Conservation (phyloP, 2,888 invertebrate species). For the Lycaena phlaeas region DNA sequence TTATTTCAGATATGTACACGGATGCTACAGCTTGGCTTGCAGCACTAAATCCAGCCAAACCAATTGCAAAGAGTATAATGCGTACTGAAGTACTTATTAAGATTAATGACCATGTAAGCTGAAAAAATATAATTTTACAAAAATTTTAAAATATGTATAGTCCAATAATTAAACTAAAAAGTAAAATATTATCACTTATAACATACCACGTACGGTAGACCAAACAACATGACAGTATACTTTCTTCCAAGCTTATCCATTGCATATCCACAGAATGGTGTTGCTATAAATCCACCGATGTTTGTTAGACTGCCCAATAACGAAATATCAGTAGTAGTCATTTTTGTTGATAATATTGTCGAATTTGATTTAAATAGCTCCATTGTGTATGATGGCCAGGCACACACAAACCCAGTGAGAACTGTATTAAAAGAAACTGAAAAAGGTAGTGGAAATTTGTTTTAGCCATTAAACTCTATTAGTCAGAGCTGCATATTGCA, state of each 20-base stretch:
- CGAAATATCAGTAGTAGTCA: constrained; percentile 42
- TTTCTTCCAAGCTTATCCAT: constrained; percentile 50
- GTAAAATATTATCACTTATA: no score
- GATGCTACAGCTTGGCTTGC: constrained; percentile 51
- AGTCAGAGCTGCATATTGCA: no score
- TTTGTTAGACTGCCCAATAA: constrained; percentile 52
- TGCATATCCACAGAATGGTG: constrained; percentile 46
- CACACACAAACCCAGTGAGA: constrained; percentile 45
- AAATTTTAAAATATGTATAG: neutral
- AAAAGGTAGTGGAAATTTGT: no score
- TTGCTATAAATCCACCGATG: constrained; percentile 40
- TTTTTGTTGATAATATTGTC: constrained; percentile 40
- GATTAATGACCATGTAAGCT: constrained; percentile 50
- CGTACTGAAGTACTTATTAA: constrained; percentile 34
- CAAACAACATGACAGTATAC: constrained; percentile 50
- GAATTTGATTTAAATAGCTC: constrained; percentile 44
- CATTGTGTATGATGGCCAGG: constrained; percentile 58
- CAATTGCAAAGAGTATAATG: constrained; percentile 35
- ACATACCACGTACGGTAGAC: constrained; percentile 50
- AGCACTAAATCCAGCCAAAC: constrained; percentile 42
- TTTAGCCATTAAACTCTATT: no score
- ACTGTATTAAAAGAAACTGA: constrained; percentile 45
- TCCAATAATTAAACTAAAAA: no score
- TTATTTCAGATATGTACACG: constrained; percentile 51
- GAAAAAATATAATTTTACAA: no score